Evolutionary conservation across 2,113 vertebrate species (phyloP), one percentile per base, ranked within the genome.

Genomic region (Apistogramma diplotaenia): DNA sequence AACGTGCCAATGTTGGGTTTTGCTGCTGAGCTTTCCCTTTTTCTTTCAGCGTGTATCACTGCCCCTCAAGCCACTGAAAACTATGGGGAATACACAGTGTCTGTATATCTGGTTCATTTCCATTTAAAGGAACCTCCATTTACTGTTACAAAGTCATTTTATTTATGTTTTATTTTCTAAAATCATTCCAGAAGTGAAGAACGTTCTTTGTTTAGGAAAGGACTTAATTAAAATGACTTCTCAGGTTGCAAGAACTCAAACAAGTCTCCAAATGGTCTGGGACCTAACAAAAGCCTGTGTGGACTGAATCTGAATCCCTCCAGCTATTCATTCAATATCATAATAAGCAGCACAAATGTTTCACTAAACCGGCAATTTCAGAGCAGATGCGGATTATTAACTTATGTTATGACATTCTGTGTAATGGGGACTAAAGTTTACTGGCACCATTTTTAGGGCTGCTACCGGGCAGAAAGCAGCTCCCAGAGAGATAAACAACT

Each of bases 1-100:
- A 56, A 82, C 79, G 77, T 85, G 79, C 56, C 70, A 67, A 55
- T 5, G 11, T 6, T 18, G 27, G 16, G 43, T 49, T 88, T 72
- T 78, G 72, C 29, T 73, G 71, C 58, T 58, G 61, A 76, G 76
- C 65, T 81, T 84, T 31, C 12, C 4, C n/a, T 29, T 58, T 43
- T 49, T 21, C 62, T 79, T 31, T 53, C 57, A 37, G 12, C 40
- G 49, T 46, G 40, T 7, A 16, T 19, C 23, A 19, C 40, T 27
- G 40, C 19, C 15, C 27, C 62, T 19, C 62, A 67, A 67, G 62
- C 23, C 25, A 19, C 23, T 27, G 23, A 19, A 67, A 27, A 19
- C 62, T 46, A 18, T 19, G 23, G 37, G 35, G 37, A 21, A 16
- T 67, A 46, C 8, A 46, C 40, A 46, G 9, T 11, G 40, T 67